Evolutionary conservation across 2,113 vertebrate species (phyloP).

Genomic region (Cavia aperea): DNA sequence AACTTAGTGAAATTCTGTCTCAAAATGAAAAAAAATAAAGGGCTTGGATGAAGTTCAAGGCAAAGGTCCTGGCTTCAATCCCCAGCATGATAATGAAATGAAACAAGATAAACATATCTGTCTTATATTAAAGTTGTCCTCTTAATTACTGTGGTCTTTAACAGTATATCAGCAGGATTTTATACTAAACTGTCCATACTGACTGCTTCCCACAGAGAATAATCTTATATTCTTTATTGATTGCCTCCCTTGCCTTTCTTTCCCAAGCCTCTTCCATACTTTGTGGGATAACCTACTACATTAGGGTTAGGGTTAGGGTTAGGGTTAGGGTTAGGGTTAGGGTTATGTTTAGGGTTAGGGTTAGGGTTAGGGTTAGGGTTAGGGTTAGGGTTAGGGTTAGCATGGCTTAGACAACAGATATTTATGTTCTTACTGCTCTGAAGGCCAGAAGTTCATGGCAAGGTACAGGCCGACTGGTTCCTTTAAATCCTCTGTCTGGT

Average conservation of each 20-base stretch:
- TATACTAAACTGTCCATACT: not conserved
- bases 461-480: not conserved
- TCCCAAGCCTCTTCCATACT: not conserved
- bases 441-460: not conserved
- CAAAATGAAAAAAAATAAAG: not conserved
- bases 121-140: not conserved
- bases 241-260: not conserved
- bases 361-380: too few relatives aligned
- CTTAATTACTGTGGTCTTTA: not conserved
- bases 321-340: too few relatives aligned
- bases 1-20: not conserved
- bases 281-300: not conserved
- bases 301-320: too few relatives aligned
- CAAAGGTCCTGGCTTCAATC: not conserved
- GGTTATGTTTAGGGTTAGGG: too few relatives aligned
- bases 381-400: too few relatives aligned
- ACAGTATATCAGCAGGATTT: not conserved
- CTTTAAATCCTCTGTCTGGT: not conserved
- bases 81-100: not conserved
- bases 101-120: not conserved
- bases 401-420: not conserved
- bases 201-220: not conserved
- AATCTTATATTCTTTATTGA: not conserved
- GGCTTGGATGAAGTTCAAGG: not conserved
- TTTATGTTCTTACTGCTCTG: not conserved